Base-by-base conservation (phyloP, 2,888 invertebrate species). In the Erebia aethiops region DNA sequence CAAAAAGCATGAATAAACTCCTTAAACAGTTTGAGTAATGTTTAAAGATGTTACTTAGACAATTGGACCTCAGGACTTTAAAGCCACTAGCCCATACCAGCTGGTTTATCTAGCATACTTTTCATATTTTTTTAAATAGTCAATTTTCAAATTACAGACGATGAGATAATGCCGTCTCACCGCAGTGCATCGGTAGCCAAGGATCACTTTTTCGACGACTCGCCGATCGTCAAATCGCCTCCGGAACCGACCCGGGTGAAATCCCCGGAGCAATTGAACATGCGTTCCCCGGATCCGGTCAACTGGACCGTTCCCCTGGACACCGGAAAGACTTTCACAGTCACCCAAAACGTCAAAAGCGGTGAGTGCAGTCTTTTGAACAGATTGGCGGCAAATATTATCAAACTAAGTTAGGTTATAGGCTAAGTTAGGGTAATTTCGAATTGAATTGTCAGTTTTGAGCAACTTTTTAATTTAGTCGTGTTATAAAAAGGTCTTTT, bases 271-370 rank as follows among this genome's bases (percentile, higher is more conserved):
- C 97, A 98, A 88, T 97, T 98, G 91, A 95, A 98, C 86, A 97
- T 98, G 96, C 95, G 97, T 78, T 98, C 98, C 21, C 98, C 98
- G 14, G 98, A 98, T 91, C 98, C 98, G 67, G 98, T 98, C 81
- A 98, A 98, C 91, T 98, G 98, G 98, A 98, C 98, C 66, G 98
- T 98, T 74, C 98, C 98, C 69, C 94, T 98, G 83, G 98, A 98
- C 90, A 98, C 98, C 78, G 98, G 98, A 81, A 98, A 98, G 94
- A 98, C 97, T 56, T 98, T 98, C 91, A 98, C 98, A 57, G 98
- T 98, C 80, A 98, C 98, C 74, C 98, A 98, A 93, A 98, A 98
- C 92, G 97, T 98, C 81, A 96, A 96, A 87, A 92, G 88, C 87
- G 93, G 93, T 93, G 91, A 93, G 93, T 92, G 82, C 75, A 84